These are phyloP conservation scores for Euschistus heros DNA, from an alignment of 1,140 invertebrate species.

Conservation along the genomic window DNA sequence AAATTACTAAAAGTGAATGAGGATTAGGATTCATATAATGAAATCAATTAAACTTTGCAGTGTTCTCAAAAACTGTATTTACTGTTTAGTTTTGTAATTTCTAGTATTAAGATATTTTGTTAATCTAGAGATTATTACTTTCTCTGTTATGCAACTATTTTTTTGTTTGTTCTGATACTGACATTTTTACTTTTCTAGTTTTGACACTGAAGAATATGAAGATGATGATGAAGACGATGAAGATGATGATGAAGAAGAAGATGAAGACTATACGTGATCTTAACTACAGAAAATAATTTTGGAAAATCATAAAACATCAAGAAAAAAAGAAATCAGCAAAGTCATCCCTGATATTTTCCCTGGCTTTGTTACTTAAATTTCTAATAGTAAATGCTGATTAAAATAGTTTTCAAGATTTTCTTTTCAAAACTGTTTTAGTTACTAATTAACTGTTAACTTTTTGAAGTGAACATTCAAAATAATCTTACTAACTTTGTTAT, in stretches of 20 bases:
- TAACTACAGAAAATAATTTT: background rate
- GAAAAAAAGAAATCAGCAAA: background rate
- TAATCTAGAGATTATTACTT: background rate
- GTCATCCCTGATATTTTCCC: background rate
- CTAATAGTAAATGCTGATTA: too few relatives aligned
- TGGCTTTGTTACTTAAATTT: too few relatives aligned
- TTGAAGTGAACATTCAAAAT: too few relatives aligned
- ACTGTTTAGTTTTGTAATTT: background rate
- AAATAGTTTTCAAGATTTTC: too few relatives aligned
- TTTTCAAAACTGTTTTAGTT: too few relatives aligned
- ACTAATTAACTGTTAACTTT: too few relatives aligned
- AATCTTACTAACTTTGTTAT: too few relatives aligned
- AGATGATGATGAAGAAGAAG: constrained; percentile 15
- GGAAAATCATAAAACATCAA: background rate
- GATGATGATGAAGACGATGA: constrained; percentile 17
- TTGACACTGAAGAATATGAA: constrained; percentile 18
- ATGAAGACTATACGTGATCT: constrained; percentile 1
- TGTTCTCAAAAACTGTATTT: background rate
- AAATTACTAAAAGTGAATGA: too few relatives aligned
- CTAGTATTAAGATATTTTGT: background rate
- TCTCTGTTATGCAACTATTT: background rate
- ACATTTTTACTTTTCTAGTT: background rate
- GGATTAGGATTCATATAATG: too few relatives aligned
- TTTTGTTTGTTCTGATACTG: background rate
- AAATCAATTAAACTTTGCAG: background rate